A percentile compares a stretch with the other conserved stretches of the same genome.
These are phyloP conservation scores for Halcyon smyrnensis DNA, from an alignment of 2,797 vertebrate species.

Conservation along the genomic window DNA sequence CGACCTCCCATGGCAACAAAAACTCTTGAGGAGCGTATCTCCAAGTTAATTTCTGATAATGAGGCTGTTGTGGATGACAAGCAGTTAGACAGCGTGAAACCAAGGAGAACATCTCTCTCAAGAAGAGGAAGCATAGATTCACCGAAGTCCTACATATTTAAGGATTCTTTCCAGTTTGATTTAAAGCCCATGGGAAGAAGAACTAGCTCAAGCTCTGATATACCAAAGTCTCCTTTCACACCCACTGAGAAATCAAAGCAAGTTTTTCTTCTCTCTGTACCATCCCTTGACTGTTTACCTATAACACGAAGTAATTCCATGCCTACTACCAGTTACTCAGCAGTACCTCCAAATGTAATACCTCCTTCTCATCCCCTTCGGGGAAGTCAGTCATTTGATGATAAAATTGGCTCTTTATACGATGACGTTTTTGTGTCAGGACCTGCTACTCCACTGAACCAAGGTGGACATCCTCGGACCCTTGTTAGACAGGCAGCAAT, in stretches of 20 bases:
- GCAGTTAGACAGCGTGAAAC: conserved; percentile 98
- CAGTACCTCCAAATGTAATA: conserved; percentile 87
- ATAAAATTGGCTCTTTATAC: conserved; percentile 90
- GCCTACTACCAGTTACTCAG: conserved; percentile 94
- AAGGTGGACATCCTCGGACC: conserved; percentile 88
- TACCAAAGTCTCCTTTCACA: conserved; percentile 98
- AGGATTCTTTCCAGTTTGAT: conserved; percentile 99
- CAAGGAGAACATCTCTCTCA: conserved; percentile 95
- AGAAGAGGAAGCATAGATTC: conserved; percentile 98
- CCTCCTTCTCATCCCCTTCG: conserved; percentile 89
- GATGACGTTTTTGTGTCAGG: conserved; percentile 95
- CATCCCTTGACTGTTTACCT: conserved; percentile 95
- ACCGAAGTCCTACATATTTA: conserved; percentile 99
- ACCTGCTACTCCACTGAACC: conserved; percentile 85
- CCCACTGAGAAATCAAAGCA: conserved; percentile 97
- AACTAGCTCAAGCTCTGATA: conserved; percentile 97
- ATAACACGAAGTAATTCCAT: conserved; percentile 99
- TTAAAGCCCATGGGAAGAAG: conserved; percentile 94
- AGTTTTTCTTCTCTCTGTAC: conserved; percentile 96
- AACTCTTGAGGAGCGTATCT: conserved; percentile 94
- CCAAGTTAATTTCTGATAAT: conserved; percentile 98
- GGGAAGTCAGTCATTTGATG: conserved; percentile 97
- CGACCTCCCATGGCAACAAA: conserved; percentile 91
- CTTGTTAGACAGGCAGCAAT: conserved; percentile 94
- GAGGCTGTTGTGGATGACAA: conserved; percentile 98